A percentile compares a stretch with the other conserved stretches of the same genome.
phyloP scores from a whole-genome alignment of 1,140 invertebrate species.

The Onthophagus taurus region DNA sequence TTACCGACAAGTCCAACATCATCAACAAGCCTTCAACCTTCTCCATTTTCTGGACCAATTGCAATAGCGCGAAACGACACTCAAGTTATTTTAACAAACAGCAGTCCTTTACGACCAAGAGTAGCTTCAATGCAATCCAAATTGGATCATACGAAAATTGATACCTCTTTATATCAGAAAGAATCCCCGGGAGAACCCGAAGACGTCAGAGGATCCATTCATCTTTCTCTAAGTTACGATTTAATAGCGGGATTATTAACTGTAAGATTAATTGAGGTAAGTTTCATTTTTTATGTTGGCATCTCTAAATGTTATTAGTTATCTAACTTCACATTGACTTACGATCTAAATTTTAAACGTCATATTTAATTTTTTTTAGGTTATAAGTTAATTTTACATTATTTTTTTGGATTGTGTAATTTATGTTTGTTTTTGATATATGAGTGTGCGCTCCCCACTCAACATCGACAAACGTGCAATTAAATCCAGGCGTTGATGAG shows the following conservation, averaged over 20 bases:
- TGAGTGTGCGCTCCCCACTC: too few species aligned
- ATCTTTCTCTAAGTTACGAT: constrained; percentile 42
- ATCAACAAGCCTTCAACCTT: constrained; percentile 28
- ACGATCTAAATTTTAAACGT: too few species aligned
- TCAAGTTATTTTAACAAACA: constrained; percentile 43
- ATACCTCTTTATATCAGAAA: constrained; percentile 44
- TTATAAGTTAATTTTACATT: too few species aligned
- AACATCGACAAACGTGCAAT: too few species aligned
- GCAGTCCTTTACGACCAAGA: constrained; percentile 33
- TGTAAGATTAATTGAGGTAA: constrained; percentile 43
- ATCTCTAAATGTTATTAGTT: too few species aligned
- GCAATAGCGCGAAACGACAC: constrained; percentile 43
- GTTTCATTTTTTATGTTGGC: too few species aligned
- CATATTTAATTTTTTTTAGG: too few species aligned
- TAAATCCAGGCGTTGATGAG: too few species aligned
- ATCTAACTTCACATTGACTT: too few species aligned
- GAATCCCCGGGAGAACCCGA: constrained; percentile 29
- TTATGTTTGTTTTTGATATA: too few species aligned
- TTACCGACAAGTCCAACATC: constrained; percentile 39
- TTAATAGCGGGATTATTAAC: constrained; percentile 41
- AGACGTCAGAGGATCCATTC: constrained; percentile 42
- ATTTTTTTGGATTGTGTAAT: too few species aligned
- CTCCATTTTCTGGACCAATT: constrained; percentile 22
- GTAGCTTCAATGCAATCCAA: constrained; percentile 44
- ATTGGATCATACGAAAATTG: constrained; percentile 47